phyloP scores from a whole-genome alignment of 2,888 invertebrate genomes.

The Osmoderma eremita region DNA sequence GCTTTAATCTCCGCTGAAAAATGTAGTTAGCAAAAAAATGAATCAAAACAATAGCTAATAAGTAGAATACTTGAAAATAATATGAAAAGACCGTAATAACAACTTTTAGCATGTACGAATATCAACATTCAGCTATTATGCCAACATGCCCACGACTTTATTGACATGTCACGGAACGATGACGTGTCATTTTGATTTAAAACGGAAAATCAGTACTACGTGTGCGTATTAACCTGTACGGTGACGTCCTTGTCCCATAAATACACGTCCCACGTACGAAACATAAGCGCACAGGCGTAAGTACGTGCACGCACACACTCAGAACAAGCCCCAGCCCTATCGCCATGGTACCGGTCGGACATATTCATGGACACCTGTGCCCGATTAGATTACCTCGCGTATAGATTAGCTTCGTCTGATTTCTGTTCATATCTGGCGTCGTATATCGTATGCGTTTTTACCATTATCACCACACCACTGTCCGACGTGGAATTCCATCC shows the following conservation, averaged over 20 bases:
- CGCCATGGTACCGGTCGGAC: conserved; percentile 48
- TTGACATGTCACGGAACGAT: conserved; percentile 11
- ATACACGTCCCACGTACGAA: conserved; percentile 56
- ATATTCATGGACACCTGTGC: conserved; percentile 59
- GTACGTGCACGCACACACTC: conserved; percentile 28
- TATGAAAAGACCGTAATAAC: too few relatives aligned
- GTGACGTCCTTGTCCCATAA: conserved; percentile 56
- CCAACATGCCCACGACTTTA: neutral
- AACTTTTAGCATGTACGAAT: too few relatives aligned
- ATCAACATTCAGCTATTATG: neutral
- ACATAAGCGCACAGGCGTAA: conserved; percentile 50
- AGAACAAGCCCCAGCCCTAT: conserved; percentile 19
- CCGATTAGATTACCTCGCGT: conserved; percentile 57
- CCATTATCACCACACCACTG: conserved; percentile 25
- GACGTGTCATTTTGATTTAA: conserved; percentile 28
- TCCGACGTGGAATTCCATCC: conserved; percentile 26
- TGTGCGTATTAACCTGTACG: conserved; percentile 22
- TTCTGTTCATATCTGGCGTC: conserved; percentile 54
- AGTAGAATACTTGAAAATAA: too few relatives aligned
- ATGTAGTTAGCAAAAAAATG: too few relatives aligned
- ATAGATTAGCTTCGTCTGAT: conserved; percentile 54
- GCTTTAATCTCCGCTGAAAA: too few relatives aligned
- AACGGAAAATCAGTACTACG: conserved; percentile 1
- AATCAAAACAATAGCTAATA: too few relatives aligned
- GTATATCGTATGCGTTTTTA: conserved; percentile 42